A percentile compares a stretch with the other conserved stretches of the same genome.
phyloP scores from a whole-genome alignment of 2,797 vertebrate species.

The Columba guinea region DNA sequence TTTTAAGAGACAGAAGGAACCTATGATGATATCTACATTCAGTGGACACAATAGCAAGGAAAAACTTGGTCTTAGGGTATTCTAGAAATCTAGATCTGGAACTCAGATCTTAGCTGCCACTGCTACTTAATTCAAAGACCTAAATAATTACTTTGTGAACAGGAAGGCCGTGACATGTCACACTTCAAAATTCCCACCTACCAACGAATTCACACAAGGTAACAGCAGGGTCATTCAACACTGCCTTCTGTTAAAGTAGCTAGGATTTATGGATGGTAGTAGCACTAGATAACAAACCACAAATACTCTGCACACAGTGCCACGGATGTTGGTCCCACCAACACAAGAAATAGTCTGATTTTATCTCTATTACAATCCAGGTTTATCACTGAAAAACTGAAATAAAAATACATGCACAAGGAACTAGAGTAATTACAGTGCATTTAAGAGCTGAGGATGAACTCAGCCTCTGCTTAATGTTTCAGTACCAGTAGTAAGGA shows the following conservation, averaged over 20 bases:
- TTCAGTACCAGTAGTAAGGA: neutral
- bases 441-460: neutral
- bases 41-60: neutral
- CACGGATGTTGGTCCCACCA: neutral
- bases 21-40: neutral
- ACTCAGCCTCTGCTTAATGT: neutral
- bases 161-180: accelerated
- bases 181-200: neutral
- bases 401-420: neutral
- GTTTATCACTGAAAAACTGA: neutral
- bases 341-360: neutral
- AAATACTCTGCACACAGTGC: neutral
- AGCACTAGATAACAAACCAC: neutral
- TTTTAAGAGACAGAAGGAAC: neutral
- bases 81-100: neutral
- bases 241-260: neutral
- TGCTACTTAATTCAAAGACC: neutral
- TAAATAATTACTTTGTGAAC: neutral
- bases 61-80: neutral
- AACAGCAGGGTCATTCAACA: neutral
- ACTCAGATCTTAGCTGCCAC: neutral
- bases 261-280: neutral
- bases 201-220: accelerated
- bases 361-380: accelerated
- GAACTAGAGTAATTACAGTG: neutral